Percentiles rank a stretch among this genome's conserved stretches.
phyloP scores from a whole-genome alignment of 2,888 invertebrate genomes.

The Eudasyphora cyanicolor region DNA sequence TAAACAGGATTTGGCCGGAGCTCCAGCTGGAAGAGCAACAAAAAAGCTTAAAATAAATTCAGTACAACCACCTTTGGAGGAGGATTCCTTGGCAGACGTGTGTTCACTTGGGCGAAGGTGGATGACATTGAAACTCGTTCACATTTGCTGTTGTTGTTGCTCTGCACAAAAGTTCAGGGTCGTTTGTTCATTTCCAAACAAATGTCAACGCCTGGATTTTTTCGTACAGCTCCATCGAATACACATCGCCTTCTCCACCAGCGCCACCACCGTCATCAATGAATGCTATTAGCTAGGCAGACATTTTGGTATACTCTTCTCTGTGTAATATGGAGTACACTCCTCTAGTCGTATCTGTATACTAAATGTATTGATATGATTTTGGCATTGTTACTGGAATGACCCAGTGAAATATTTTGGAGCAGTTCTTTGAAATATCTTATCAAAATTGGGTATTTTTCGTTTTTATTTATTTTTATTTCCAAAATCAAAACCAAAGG shows the following conservation, averaged over 20 bases:
- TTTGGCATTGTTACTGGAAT: constrained; percentile 41
- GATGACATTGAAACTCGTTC: constrained; percentile 43
- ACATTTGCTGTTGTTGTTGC: background rate
- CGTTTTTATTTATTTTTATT: too few relatives aligned
- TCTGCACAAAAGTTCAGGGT: constrained; percentile 47
- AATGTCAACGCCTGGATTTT: constrained; percentile 50
- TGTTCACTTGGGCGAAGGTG: constrained; percentile 1
- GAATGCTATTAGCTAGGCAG: background rate
- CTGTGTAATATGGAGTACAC: background rate
- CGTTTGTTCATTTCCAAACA: constrained; percentile 37
- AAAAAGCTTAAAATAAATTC: constrained; percentile 5
- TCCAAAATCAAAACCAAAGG: background rate
- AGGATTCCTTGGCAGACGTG: constrained; percentile 12
- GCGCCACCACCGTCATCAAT: background rate
- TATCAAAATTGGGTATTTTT: too few relatives aligned
- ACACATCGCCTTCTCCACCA: background rate
- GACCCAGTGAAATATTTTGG: constrained; percentile 8
- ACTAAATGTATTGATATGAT: background rate
- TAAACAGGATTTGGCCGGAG: constrained; percentile 15
- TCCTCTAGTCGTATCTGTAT: constrained; percentile 13
- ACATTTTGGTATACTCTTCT: background rate
- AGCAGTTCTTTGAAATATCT: too few relatives aligned
- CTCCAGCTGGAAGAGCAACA: background rate
- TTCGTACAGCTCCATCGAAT: background rate
- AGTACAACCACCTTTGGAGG: background rate